phyloP scores from a whole-genome alignment of 2,888 invertebrate species.

The Halocaridina rubra region DNA sequence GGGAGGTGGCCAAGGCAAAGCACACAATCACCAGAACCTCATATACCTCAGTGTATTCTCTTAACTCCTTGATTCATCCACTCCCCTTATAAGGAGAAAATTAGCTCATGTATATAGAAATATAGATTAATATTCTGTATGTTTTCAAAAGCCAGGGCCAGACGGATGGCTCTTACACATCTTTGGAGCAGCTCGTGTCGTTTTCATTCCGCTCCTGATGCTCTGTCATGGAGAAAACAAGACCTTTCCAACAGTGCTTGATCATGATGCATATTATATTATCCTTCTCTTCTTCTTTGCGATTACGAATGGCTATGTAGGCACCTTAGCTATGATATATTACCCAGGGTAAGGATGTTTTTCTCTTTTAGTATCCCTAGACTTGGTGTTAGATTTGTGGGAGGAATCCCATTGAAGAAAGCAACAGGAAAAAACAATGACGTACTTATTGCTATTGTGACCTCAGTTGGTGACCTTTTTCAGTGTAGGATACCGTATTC shows the following conservation, averaged over 20 bases:
- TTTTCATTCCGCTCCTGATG: constrained; percentile 86
- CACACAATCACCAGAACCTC: no score
- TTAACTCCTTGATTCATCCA: neutral
- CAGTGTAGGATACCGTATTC: no score
- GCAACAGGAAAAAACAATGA: no score
- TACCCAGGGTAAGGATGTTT: constrained; percentile 81
- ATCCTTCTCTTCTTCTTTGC: constrained; percentile 82
- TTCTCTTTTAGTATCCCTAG: no score
- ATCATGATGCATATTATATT: constrained; percentile 83
- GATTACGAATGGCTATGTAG: constrained; percentile 89
- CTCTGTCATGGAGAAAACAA: constrained; percentile 86
- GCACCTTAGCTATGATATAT: constrained; percentile 86
- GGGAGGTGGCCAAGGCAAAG: no score
- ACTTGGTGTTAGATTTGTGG: no score
- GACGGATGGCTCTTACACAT: constrained; percentile 44
- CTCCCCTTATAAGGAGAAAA: no score
- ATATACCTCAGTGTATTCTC: neutral
- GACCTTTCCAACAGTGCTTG: constrained; percentile 79
- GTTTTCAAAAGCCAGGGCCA: constrained; percentile 31
- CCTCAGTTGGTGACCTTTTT: no score
- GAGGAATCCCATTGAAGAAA: no score
- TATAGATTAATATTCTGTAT: no score
- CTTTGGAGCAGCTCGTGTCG: constrained; percentile 72
- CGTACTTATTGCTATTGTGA: no score
- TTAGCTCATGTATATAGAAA: no score